Evolutionary conservation across 2,797 vertebrate species (phyloP).

Genomic region (Chelmon rostratus): DNA sequence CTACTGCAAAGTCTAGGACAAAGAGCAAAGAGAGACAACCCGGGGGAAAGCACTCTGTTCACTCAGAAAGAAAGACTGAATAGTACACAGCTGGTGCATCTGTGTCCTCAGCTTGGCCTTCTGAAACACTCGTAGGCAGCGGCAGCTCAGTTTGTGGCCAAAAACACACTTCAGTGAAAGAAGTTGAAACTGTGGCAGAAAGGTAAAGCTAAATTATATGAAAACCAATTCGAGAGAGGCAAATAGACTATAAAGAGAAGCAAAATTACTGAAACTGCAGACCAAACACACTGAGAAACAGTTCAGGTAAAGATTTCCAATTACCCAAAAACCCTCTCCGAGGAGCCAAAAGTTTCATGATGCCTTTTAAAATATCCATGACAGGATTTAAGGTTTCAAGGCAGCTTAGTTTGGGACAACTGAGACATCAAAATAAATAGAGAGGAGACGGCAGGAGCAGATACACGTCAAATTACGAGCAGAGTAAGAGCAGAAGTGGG

Average conservation of each 20-base stretch:
- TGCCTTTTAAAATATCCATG: background rate
- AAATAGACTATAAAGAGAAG: background rate
- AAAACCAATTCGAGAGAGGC: background rate
- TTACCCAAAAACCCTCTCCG: conserved; percentile 12
- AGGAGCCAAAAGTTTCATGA: background rate
- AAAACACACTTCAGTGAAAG: conserved; percentile 6
- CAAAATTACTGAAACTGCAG: conserved; percentile 3
- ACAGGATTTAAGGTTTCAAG: conserved; percentile 15
- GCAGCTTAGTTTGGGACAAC: conserved; percentile 3
- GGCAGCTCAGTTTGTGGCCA: background rate
- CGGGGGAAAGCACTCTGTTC: conserved; percentile 42
- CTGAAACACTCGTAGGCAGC: conserved; percentile 2
- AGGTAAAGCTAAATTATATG: background rate
- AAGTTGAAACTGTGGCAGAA: conserved; percentile 1
- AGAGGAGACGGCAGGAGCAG: conserved; percentile 3
- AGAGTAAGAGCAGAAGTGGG: conserved; percentile 8
- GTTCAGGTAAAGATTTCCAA: background rate
- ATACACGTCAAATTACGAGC: conserved; percentile 13
- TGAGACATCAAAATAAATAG: conserved; percentile 21
- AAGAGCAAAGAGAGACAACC: conserved; percentile 25
- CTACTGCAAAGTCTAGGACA: conserved; percentile 41
- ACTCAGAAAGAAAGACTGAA: conserved; percentile 22
- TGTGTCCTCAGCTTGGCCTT: conserved; percentile 11
- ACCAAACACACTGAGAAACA: background rate
- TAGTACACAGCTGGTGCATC: conserved; percentile 7